A percentile compares a stretch with the other conserved stretches of the same genome.
Conservation (phyloP, 2,113 vertebrate species). For the Sula dactylatra region DNA sequence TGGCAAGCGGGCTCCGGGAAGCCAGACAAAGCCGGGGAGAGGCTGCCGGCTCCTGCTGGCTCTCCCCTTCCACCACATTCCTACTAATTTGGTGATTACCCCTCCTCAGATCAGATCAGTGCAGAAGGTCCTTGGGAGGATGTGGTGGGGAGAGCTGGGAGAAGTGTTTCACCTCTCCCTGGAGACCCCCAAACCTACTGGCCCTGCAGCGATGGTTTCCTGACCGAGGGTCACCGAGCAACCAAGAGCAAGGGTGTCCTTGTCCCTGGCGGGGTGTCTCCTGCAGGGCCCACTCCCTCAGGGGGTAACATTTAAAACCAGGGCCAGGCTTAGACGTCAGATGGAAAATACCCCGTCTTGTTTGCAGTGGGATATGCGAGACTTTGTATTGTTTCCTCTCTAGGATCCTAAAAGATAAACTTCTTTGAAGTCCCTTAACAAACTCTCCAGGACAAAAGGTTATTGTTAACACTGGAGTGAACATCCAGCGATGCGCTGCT, state of each 20-base stretch:
- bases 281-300: neutral
- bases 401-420: neutral
- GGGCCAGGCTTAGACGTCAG: neutral
- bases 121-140: neutral
- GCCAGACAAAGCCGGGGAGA: neutral
- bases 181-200: neutral
- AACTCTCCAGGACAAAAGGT: neutral
- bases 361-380: neutral
- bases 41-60: neutral
- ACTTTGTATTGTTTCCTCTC: neutral
- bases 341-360: neutral
- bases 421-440: neutral
- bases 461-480: neutral
- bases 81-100: neutral
- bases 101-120: fast-evolving
- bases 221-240: neutral
- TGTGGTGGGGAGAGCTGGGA: neutral
- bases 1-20: neutral
- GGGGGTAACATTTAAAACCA: neutral
- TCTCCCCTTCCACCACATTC: neutral
- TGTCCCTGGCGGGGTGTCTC: neutral
- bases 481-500: fast-evolving
- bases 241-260: neutral
- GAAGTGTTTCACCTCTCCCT: neutral
- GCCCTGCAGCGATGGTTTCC: fast-evolving